Evolutionary conservation across 2,113 vertebrate genomes (phyloP), one percentile per base, ranked within the genome.

Genomic region (Plecturocebus donacophilus): DNA sequence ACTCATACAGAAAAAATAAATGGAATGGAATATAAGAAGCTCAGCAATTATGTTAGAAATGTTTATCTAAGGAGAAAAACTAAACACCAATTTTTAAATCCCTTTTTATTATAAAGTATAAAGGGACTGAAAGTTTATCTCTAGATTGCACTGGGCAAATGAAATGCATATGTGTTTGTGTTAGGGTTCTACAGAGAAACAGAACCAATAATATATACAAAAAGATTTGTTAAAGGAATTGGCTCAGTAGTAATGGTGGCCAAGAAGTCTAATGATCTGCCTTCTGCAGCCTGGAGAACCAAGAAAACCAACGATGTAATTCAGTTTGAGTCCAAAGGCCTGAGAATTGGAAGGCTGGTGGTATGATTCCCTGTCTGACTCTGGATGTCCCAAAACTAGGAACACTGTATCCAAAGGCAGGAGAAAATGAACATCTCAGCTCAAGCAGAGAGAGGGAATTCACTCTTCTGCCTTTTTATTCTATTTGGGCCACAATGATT

Each of bases 1-100:
- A 97, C 87, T 92, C 86, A 92, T 90, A 97, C 49, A 96, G 93
- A 97, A 98, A 97, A 97, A 97, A 97, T 95, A 97, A 98, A 98
- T 81, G 88, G 90, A 96, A 85, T 94, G 95, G 97, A 97, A 96
- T 97, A 97, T 94, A 95, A 95, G 83, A 42, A 80, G 32, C 30
- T 84, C 75, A 79, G 84, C 96, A 85, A 89, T 94, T 32, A 96
- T 96, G 86, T 87, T 95, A 97, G 90, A 98, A 96, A 98, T 52
- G 89, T n/a, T 96, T 97, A 94, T 32, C n/a, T 49, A 97, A 79
- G 40, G 5, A 19, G 66, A 85, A 97, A 82, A 71, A 10, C 58
- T 81, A 97, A 94, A 88, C 79, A 97, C 32, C 32, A 73, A 79
- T 40, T 96, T 92, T 94, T 83, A 0, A 97, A 91, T 90, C 73